phyloP scores from a whole-genome alignment of 2,888 invertebrate genomes.

The Crepidodera aurea region DNA sequence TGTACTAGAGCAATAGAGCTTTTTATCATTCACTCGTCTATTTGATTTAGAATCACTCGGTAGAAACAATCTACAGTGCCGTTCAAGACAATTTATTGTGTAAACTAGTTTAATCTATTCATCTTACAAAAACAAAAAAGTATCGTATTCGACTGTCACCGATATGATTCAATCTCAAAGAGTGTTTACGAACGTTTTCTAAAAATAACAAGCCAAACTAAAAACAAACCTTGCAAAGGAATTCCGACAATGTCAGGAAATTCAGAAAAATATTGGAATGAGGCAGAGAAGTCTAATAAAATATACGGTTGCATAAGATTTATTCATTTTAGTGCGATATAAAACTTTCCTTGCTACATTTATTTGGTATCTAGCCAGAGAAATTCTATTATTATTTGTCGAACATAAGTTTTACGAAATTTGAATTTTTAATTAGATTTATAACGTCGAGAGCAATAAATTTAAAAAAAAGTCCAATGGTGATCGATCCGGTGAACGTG shows the following conservation, averaged over 20 bases:
- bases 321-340: constrained; percentile 1
- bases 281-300: not conserved
- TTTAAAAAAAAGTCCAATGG: too few relatives aligned
- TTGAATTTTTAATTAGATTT: too few relatives aligned
- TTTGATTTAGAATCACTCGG: too few relatives aligned
- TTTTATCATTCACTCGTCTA: too few relatives aligned
- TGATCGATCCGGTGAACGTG: too few relatives aligned
- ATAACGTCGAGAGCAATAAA: too few relatives aligned
- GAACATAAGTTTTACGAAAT: not conserved
- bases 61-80: too few relatives aligned
- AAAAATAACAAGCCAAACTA: constrained; percentile 9
- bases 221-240: constrained; percentile 1
- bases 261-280: not conserved
- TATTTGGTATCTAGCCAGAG: not conserved
- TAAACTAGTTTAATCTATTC: too few relatives aligned
- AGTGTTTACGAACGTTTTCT: constrained; percentile 12
- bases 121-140: too few relatives aligned
- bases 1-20: too few relatives aligned
- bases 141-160: not conserved
- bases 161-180: not conserved
- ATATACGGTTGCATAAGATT: not conserved
- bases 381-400: not conserved
- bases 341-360: not conserved
- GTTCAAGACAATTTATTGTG: too few relatives aligned
- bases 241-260: constrained; percentile 13